These are phyloP conservation scores for Anoplius nigerrimus DNA, from an alignment of 2,888 invertebrate genomes.

Conservation along the genomic window DNA sequence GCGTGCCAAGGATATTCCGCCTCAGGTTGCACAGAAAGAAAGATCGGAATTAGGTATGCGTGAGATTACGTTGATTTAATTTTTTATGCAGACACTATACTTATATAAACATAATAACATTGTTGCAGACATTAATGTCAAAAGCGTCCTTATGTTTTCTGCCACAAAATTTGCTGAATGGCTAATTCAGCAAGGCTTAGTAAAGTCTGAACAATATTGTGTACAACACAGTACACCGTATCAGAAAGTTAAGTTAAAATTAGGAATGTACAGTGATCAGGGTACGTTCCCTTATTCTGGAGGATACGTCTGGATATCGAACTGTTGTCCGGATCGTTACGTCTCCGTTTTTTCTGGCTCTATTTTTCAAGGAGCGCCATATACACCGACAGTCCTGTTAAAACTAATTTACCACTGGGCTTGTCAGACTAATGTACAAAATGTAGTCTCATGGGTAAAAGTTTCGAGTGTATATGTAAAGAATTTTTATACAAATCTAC, in stretches of 20 bases:
- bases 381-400: conserved; percentile 88
- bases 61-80: neutral
- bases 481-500: conserved; percentile 82
- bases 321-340: conserved; percentile 89
- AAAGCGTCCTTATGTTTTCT: conserved; percentile 86
- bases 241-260: conserved; percentile 82
- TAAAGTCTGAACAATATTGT: conserved; percentile 88
- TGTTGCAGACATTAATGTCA: conserved; percentile 84
- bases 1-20: conserved; percentile 80
- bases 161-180: conserved; percentile 93
- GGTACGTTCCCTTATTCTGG: conserved; percentile 91
- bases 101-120: neutral
- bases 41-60: conserved; percentile 73
- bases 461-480: conserved; percentile 84
- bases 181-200: conserved; percentile 90
- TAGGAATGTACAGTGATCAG: conserved; percentile 91
- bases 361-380: conserved; percentile 89
- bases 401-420: conserved; percentile 94
- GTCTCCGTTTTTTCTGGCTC: conserved; percentile 92
- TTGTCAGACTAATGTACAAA: conserved; percentile 92
- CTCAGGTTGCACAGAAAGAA: conserved; percentile 69
- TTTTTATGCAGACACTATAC: neutral
- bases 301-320: conserved; percentile 94
- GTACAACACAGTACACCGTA: conserved; percentile 77
- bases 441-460: conserved; percentile 92